Conservation (phyloP, 2,797 vertebrate genomes). For the Catamblyrhynchus diadema region DNA sequence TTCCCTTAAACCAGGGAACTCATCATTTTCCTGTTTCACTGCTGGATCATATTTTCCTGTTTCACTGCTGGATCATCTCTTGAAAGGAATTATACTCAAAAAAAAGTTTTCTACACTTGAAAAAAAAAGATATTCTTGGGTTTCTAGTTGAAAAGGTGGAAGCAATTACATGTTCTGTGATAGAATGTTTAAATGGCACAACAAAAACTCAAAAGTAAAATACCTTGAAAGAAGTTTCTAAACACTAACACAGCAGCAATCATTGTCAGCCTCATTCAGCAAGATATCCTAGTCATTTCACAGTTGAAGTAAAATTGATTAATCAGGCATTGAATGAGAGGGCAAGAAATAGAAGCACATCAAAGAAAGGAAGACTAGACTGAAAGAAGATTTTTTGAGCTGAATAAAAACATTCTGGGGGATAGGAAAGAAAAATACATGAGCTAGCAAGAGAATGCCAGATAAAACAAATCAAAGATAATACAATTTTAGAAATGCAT, state of each 20-base stretch:
- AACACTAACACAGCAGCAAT: not conserved
- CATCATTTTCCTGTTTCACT: not conserved
- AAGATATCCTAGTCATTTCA: not conserved
- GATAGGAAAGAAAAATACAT: not conserved
- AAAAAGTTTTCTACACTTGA: not conserved
- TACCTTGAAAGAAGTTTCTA: not conserved
- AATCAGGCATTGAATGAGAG: not conserved
- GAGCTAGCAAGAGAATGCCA: not conserved
- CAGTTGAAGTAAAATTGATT: not conserved
- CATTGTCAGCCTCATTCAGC: not conserved
- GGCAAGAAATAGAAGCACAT: not conserved
- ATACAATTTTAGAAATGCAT: not conserved
- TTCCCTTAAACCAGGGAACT: not conserved
- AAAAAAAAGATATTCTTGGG: not conserved
- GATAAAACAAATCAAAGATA: not conserved
- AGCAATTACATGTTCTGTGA: not conserved
- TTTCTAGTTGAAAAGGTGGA: not conserved
- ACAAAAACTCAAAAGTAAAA: not conserved
- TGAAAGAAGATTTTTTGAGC: not conserved
- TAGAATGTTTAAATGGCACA: not conserved
- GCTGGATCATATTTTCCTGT: not conserved
- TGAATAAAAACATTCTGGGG: not conserved
- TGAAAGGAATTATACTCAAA: not conserved
- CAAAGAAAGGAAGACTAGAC: not conserved
- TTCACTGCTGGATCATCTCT: not conserved